Base-by-base conservation (phyloP, 2,113 vertebrate species). In the Oryzias melastigma region DNA sequence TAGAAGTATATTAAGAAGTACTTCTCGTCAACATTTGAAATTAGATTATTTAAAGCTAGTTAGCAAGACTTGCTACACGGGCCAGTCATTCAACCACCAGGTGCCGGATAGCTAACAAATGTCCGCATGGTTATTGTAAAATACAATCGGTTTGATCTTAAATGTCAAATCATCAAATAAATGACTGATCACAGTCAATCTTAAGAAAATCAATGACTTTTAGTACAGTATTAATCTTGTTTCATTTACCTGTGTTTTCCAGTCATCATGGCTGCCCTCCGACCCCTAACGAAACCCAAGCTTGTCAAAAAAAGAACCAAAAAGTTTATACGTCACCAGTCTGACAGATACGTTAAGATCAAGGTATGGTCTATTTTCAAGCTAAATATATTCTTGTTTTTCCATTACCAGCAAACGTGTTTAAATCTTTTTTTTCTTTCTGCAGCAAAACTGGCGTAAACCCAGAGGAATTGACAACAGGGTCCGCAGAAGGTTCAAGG, bases 281-380 rank as follows among this genome's bases (percentile, higher is more conserved):
- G 97, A 54, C 97, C 97, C 41, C 93, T 99, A 24, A 94, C 91
- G 51, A 99, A 95, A 27, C 95, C 94, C 12, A 96, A 93, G 56
- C 98, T 99, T 7, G 92, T 98, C 68, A 99, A 99, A 87, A 99
- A 99, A 88, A 88, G 97, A 75, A 97, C 95, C 45, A 98, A 99
- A 92, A 99, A 99, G 90, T 99, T 99, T 73, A 98, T 98, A 47
- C 93, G 97, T 74, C 97, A 99, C 60, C 97, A 99, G 41, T 99
- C 97, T 0, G 97, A 99, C 55, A 88, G 96, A 80, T 99, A 99
- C 95, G 96, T 98, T 58, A 99, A 98, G 88, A 97, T 99, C 61
- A 94, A 92, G 89, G 97, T 98, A 85, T 55, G 40, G 10, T 8
- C 2, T 35, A 3, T 3, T 2, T 58, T 0, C 4, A 0, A 29